Percentiles rank a stretch among this genome's conserved stretches.
phyloP scores from a whole-genome alignment of 1,140 invertebrate genomes.

The Drosophila nigrodunni region DNA sequence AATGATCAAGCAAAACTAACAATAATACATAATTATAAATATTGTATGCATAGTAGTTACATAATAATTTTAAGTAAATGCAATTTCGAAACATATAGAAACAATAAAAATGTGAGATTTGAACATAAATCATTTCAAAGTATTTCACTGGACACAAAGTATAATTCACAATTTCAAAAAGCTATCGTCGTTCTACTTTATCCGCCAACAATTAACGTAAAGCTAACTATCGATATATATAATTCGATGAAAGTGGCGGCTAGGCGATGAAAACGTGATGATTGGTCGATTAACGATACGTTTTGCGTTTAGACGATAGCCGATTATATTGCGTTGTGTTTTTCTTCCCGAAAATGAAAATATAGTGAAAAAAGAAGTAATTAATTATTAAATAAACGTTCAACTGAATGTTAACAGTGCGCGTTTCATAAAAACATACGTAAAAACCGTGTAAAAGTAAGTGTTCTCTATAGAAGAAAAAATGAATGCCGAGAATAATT shows the following conservation, averaged over 20 bases:
- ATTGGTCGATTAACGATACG: slow-evolving; percentile 18
- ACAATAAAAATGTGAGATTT: slow-evolving; percentile 83
- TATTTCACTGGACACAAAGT: too few species aligned
- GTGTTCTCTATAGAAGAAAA: slow-evolving; percentile 18
- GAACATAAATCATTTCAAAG: slow-evolving; percentile 44
- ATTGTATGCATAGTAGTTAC: slow-evolving; percentile 76
- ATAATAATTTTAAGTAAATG: slow-evolving; percentile 78
- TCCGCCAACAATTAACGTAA: neutral
- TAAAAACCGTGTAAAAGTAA: slow-evolving; percentile 30
- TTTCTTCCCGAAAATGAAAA: slow-evolving; percentile 45
- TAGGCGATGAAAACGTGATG: slow-evolving; percentile 8
- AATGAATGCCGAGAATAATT: slow-evolving; percentile 38
- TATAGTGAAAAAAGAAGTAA: slow-evolving; percentile 33
- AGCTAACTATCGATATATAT: neutral
- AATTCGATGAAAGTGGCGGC: slow-evolving; percentile 11
- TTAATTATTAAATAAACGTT: slow-evolving; percentile 27
- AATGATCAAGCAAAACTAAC: slow-evolving; percentile 47
- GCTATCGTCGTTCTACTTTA: too few species aligned
- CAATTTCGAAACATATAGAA: slow-evolving; percentile 82
- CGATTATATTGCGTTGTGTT: slow-evolving; percentile 56
- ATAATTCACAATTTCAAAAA: too few species aligned
- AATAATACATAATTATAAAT: slow-evolving; percentile 63
- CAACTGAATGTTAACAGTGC: slow-evolving; percentile 6
- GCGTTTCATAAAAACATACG: neutral
- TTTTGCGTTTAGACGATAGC: slow-evolving; percentile 34